These are phyloP conservation scores for Tapirus indicus DNA, from an alignment of 2,797 vertebrate species.

Conservation along the genomic window DNA sequence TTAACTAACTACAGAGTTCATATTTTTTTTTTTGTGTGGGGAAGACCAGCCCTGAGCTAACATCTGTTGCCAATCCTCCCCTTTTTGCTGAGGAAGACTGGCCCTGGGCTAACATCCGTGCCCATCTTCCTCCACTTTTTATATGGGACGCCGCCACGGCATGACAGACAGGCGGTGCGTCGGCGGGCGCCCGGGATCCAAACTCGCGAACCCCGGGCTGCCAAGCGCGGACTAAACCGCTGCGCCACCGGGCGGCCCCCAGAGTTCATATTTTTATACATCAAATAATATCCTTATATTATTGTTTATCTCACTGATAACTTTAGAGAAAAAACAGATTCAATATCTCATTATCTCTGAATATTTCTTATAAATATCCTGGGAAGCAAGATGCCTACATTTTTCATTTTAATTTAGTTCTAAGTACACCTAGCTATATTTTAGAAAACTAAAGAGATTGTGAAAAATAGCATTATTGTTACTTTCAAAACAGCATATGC, in stretches of 20 bases:
- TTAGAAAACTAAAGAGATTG: slow-evolving; percentile 33
- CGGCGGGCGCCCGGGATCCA: too few species aligned
- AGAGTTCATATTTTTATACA: background rate
- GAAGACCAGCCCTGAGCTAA: too few species aligned
- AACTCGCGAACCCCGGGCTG: too few species aligned
- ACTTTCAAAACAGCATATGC: slow-evolving; percentile 45
- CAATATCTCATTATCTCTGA: slow-evolving; percentile 33
- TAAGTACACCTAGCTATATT: slow-evolving; percentile 16
- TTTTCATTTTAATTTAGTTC: slow-evolving; percentile 48
- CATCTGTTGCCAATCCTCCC: too few species aligned
- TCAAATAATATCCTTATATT: slow-evolving; percentile 19
- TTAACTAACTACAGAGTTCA: background rate
- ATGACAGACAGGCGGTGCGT: too few species aligned
- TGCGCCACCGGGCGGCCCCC: too few species aligned
- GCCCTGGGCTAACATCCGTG: too few species aligned
- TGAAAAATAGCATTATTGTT: background rate
- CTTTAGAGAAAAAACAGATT: background rate
- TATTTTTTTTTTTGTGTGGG: too few species aligned
- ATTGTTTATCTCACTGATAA: background rate
- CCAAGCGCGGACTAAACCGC: too few species aligned
- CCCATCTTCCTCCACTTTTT: too few species aligned
- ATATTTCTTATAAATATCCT: slow-evolving; percentile 52
- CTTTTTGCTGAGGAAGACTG: too few species aligned
- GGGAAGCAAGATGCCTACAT: background rate
- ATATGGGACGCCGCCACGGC: too few species aligned